phyloP scores from a whole-genome alignment of 2,797 vertebrate genomes.

The Thripadectes ignobilis region DNA sequence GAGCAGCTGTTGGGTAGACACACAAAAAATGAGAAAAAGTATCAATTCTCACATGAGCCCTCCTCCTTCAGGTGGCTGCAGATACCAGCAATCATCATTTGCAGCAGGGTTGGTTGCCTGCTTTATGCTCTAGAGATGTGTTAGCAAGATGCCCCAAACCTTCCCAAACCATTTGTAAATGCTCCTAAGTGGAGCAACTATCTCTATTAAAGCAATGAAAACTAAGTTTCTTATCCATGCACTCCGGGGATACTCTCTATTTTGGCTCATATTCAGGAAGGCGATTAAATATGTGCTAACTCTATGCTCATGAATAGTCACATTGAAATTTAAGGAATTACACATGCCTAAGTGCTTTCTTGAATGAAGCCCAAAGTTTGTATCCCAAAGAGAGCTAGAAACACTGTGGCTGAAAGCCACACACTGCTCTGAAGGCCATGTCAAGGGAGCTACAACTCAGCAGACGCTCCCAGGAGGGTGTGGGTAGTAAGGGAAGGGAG shows the following conservation, averaged over 20 bases:
- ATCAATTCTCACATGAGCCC: not conserved
- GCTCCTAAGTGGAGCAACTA: constrained; percentile 23
- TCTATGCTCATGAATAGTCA: constrained; percentile 55
- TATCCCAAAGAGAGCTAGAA: constrained; percentile 45
- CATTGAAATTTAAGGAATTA: constrained; percentile 66
- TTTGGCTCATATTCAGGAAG: constrained; percentile 63
- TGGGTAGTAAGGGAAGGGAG: not conserved
- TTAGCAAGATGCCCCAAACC: not conserved
- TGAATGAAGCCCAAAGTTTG: constrained; percentile 63
- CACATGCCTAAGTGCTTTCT: constrained; percentile 69
- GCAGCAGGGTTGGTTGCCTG: not conserved
- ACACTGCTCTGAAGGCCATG: not conserved
- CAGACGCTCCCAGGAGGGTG: not conserved
- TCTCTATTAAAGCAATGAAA: constrained; percentile 49
- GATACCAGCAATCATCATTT: not conserved
- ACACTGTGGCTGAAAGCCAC: constrained; percentile 35
- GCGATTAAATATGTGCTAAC: constrained; percentile 69
- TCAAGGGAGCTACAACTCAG: constrained; percentile 22
- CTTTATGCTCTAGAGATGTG: not conserved
- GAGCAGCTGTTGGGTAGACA: not conserved
- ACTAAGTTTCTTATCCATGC: not conserved
- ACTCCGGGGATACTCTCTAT: constrained; percentile 39
- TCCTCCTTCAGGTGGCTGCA: not conserved
- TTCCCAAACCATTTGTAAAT: constrained; percentile 42
- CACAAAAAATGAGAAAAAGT: not conserved